These are phyloP conservation scores for Palloptera scutellata DNA, from an alignment of 2,888 invertebrate species.

Conservation along the genomic window DNA sequence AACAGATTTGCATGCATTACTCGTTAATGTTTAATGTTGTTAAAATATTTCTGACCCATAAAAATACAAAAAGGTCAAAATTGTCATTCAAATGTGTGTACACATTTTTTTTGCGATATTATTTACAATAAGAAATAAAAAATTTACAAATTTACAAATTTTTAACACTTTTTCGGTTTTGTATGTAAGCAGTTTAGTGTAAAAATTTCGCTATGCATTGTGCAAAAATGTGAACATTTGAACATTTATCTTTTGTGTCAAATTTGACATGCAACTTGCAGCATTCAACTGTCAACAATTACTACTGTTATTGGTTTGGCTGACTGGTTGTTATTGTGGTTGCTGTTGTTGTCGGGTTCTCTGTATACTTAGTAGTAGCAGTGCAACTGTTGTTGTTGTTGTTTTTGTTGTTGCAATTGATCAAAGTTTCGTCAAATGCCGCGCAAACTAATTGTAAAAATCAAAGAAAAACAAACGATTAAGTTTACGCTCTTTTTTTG, in stretches of 20 bases:
- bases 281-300: slow-evolving; percentile 61
- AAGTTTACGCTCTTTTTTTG: not conserved
- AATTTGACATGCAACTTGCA: slow-evolving; percentile 56
- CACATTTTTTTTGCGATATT: no score
- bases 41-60: slow-evolving; percentile 13
- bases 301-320: slow-evolving; percentile 45
- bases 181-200: no score
- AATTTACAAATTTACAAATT: no score
- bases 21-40: no score
- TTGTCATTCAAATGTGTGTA: slow-evolving; percentile 3
- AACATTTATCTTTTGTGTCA: slow-evolving; percentile 42
- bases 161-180: no score
- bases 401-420: not conserved
- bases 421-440: slow-evolving; percentile 14
- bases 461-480: slow-evolving; percentile 2
- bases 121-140: no score
- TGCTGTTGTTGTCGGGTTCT: slow-evolving; percentile 6
- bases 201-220: not conserved
- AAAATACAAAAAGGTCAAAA: slow-evolving; percentile 22
- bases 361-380: slow-evolving; percentile 17
- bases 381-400: slow-evolving; percentile 1
- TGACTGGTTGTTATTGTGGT: not conserved
- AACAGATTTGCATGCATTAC: no score
- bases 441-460: not conserved
- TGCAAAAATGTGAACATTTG: slow-evolving; percentile 25